Evolutionary conservation across 2,113 vertebrate genomes (phyloP), one percentile per base, ranked within the genome.

Genomic region (Delphinapterus leucas): DNA sequence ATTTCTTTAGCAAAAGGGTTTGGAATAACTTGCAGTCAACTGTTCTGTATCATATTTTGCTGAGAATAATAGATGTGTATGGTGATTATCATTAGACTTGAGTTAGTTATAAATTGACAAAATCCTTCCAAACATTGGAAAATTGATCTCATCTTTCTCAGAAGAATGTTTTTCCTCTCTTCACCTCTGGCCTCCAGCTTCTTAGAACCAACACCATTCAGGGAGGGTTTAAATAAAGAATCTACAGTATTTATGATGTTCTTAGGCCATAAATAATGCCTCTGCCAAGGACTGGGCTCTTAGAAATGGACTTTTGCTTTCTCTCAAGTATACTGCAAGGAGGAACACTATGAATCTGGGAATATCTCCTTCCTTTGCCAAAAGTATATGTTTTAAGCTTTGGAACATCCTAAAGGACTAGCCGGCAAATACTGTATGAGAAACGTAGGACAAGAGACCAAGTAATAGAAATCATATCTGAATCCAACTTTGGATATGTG

Each of bases 161-260:
- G 81, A 89, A 98, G 26, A 98, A 47, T 36, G 28, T 96, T 98
- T 96, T 98, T 97, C 73, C 88, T 91, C 96, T 97, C 94, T 83
- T 95, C 90, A 93, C 86, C 96, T 98, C 93, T 98, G 97, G 96
- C 28, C 70, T 98, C 95, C 96, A 98, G 84, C 95, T 98, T 96
- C 88, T 97, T 93, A 92, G 97, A 98, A 95, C 65, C 15, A 74
- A 95, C 74, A 94, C 18, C 18, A 98, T 88, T 7, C 90, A 97
- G 74, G 68, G 93, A 97, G 38, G 91, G 83, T 89, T 93, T 97
- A 98, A 98, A 97, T 97, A 95, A 97, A 97, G 17, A 67, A 82
- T 60, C 20, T 94, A 79, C 20, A 47, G 85, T 95, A 97, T 97
- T 96, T 97, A 98, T 93, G 67, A 97, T 95, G 41, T 96, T 97